Base-by-base conservation (phyloP, 2,113 vertebrate genomes). In the Hirundichthys speculiger region DNA sequence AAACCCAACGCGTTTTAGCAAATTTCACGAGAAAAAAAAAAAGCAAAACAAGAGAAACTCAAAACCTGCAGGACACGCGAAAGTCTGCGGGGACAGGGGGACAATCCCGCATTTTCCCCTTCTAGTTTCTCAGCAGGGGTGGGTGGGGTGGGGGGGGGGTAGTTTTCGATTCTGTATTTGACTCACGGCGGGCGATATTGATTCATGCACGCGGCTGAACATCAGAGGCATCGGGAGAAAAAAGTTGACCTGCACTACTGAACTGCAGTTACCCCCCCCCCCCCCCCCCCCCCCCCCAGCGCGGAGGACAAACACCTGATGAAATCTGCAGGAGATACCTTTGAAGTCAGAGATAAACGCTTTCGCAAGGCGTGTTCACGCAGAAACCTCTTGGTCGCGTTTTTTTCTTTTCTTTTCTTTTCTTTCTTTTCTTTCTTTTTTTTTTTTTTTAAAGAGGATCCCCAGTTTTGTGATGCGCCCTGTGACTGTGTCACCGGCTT, bases 311-410 rank as follows among this genome's bases (percentile, higher is more conserved):
- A 79, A 86, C 84, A 83, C 61, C 79, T 79, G 82, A 81, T 27
- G 78, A 75, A 68, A 79, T 62, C 47, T 0, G 5, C 57, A 0
- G 8, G 13, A 69, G 66, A 77, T 68, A 75, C 57, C 83, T 86
- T 88, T 89, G 83, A 86, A 88, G 82, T 64, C 2, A 0, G 13
- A 64, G 79, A 78, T 62, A 77, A 79, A 69, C 20, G 38, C 38
- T 48, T 45, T 67, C 34, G 52, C 78, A 48, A 21, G 54, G 24
- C 10, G 24, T 9, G 56, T 40, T 42, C 2, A 13, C 30, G 30
- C 30, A n/a, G n/a, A n/a, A n/a, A n/a, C n/a, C n/a, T n/a, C n/a
- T n/a, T n/a, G n/a, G n/a, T n/a, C n/a, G n/a, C n/a, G n/a, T n/a
- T n/a, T n/a, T n/a, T n/a, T n/a, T n/a, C n/a, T n/a, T n/a, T n/a